Percentiles rank a stretch among this genome's conserved stretches.
phyloP scores from a whole-genome alignment of 2,113 vertebrate genomes.

The Orcinus orca region DNA sequence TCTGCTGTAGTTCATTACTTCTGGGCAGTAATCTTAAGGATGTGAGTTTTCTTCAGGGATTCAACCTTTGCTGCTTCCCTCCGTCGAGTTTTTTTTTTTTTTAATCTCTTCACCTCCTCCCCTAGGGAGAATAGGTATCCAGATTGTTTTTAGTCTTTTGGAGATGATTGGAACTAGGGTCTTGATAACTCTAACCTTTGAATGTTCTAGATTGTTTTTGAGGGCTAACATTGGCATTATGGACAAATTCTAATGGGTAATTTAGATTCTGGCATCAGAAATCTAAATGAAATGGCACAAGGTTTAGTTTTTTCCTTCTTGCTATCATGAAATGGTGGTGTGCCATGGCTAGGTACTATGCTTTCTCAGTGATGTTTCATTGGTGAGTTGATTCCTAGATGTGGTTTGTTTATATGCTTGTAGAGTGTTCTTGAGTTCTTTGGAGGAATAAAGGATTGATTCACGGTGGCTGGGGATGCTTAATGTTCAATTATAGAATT shows the following conservation, averaged over 20 bases:
- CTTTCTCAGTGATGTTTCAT: constrained; percentile 26
- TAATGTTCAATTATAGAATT: constrained; percentile 13
- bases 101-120: not conserved
- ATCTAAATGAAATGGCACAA: not conserved
- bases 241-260: not conserved
- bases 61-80: constrained; percentile 53
- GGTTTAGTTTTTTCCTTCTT: constrained; percentile 40
- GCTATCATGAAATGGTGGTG: not conserved
- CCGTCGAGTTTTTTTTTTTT: constrained; percentile 39
- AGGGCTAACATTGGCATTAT: not conserved
- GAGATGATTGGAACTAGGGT: constrained; percentile 39
- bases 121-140: constrained; percentile 27
- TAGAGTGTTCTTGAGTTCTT: not conserved
- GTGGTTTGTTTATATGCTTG: constrained; percentile 38
- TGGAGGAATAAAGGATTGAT: not conserved
- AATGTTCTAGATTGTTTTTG: constrained; percentile 23
- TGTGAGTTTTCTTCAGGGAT: constrained; percentile 59
- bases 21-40: constrained; percentile 63
- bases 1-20: constrained; percentile 67
- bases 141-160: constrained; percentile 34
- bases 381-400: constrained; percentile 21
- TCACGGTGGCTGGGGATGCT: not conserved
- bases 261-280: constrained; percentile 33
- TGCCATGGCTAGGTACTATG: not conserved
- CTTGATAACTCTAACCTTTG: constrained; percentile 2